Conservation (phyloP, 2,888 invertebrate genomes). For the Cyclophora punctaria region DNA sequence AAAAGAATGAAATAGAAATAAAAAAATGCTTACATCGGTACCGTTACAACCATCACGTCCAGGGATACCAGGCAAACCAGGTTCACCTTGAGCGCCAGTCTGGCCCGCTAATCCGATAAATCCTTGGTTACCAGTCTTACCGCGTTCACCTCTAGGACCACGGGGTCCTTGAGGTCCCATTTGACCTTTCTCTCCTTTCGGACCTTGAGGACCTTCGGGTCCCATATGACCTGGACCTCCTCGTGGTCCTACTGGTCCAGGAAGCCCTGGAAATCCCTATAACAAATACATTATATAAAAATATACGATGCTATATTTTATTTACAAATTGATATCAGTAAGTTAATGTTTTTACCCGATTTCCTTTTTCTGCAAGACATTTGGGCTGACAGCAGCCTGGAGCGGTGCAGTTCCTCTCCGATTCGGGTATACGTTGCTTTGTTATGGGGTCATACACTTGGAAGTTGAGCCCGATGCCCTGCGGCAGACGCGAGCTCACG, state of each 20-base stretch:
- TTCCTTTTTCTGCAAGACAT: constrained; percentile 92
- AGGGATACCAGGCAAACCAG: constrained; percentile 84
- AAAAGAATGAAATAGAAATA: not conserved
- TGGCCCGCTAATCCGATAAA: constrained; percentile 89
- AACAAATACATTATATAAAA: constrained; percentile 1
- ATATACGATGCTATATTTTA: not conserved
- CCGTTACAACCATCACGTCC: constrained; percentile 98
- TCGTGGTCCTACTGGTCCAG: constrained; percentile 82
- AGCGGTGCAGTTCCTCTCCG: constrained; percentile 78
- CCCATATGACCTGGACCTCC: constrained; percentile 89
- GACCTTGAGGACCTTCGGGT: constrained; percentile 87
- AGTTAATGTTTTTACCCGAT: constrained; percentile 72
- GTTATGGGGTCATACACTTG: constrained; percentile 56
- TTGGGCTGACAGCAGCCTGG: constrained; percentile 86
- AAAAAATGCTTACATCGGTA: constrained; percentile 82
- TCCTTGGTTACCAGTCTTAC: constrained; percentile 91
- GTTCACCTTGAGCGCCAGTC: constrained; percentile 80
- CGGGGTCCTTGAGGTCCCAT: constrained; percentile 86
- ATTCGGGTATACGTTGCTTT: constrained; percentile 48
- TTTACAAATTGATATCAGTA: not conserved
- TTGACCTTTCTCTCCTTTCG: constrained; percentile 93
- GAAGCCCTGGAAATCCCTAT: constrained; percentile 83
- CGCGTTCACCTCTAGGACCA: constrained; percentile 89
- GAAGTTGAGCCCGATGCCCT: constrained; percentile 38
- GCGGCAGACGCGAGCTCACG: constrained; percentile 14